Conservation (phyloP, 2,797 vertebrate species). For the Otolemur crassicaudatus region DNA sequence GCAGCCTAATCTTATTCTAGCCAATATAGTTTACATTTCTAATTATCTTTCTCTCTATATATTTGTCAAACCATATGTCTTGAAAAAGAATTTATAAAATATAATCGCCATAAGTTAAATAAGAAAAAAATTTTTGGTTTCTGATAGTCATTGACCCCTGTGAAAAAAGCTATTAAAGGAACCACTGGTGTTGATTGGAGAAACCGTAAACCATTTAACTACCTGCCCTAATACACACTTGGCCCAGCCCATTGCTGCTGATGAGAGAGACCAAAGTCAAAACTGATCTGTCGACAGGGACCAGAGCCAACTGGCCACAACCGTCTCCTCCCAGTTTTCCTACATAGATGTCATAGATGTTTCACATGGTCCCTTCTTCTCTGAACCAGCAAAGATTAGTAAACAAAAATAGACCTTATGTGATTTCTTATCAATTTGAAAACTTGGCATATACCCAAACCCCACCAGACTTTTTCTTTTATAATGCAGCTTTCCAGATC, state of each 20-base stretch:
- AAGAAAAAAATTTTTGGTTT: background rate
- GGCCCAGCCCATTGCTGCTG: background rate
- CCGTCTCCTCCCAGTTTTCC: background rate
- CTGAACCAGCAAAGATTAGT: background rate
- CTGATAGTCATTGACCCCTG: background rate
- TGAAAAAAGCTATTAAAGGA: background rate
- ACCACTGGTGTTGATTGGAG: background rate
- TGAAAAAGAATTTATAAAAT: conserved; percentile 29
- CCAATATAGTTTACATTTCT: background rate
- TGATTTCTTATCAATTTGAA: conserved; percentile 7
- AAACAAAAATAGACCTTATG: conserved; percentile 12
- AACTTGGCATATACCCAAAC: background rate
- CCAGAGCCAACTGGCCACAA: background rate
- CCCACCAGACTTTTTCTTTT: background rate
- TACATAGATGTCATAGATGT: no score
- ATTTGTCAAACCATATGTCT: background rate
- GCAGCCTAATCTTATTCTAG: background rate
- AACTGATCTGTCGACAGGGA: background rate
- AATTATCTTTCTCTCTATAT: background rate
- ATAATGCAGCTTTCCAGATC: background rate
- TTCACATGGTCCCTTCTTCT: background rate
- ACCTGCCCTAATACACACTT: background rate
- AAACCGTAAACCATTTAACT: background rate
- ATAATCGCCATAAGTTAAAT: background rate
- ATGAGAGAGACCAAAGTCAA: background rate